Conservation (phyloP, 2,797 vertebrate species). For the Myotis vivesi region DNA sequence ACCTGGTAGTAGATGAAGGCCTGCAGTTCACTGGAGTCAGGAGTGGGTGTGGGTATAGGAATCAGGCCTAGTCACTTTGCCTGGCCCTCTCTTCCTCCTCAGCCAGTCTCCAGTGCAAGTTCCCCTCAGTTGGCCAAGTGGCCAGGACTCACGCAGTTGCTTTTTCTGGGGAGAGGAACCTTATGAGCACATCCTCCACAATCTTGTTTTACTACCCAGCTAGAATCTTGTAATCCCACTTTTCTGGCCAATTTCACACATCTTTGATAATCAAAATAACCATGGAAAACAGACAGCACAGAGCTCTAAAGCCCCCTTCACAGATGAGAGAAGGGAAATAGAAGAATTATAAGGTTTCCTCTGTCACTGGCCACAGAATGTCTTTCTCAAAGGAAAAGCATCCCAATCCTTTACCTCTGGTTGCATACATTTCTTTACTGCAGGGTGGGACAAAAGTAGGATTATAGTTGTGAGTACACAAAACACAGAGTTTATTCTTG, state of each 20-base stretch:
- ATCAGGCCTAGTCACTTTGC: accelerated
- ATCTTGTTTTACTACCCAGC: not conserved
- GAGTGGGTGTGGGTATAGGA: not conserved
- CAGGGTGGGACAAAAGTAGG: not conserved
- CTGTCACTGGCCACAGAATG: not conserved
- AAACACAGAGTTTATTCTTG: not conserved
- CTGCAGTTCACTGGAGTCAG: not conserved
- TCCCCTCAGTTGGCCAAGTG: not conserved
- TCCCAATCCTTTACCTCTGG: not conserved
- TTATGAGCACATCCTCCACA: not conserved
- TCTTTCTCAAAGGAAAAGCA: not conserved
- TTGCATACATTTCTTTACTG: not conserved
- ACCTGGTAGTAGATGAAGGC: not conserved
- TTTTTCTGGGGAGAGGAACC: not conserved
- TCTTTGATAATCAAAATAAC: not conserved
- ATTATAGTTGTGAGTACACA: not conserved
- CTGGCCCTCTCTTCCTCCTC: not conserved
- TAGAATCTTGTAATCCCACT: not conserved
- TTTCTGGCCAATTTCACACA: constrained; percentile 19
- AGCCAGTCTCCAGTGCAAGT: accelerated
- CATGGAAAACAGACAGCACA: not conserved
- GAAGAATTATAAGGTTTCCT: not conserved
- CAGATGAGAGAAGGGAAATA: not conserved
- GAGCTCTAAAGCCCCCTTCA: not conserved
- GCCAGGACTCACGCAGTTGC: not conserved